These are phyloP conservation scores for Branchinecta lynchi DNA, from an alignment of 1,140 invertebrate genomes.

Conservation along the genomic window DNA sequence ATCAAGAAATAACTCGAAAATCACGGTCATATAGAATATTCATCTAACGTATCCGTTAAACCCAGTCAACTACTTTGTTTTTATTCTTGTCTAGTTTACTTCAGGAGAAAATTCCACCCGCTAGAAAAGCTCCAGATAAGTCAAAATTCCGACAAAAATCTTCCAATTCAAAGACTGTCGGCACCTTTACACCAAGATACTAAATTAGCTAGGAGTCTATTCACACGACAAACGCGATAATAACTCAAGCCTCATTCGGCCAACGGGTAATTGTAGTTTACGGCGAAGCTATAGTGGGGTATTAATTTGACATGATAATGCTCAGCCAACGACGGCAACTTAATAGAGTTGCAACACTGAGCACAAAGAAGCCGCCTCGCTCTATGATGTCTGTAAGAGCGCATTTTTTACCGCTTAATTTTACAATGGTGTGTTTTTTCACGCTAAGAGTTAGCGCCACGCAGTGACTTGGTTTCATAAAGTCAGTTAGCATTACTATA, in stretches of 20 bases:
- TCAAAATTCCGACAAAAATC: no score
- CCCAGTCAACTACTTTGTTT: no score
- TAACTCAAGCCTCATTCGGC: neutral
- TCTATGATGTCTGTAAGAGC: slow-evolving; percentile 3
- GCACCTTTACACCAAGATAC: neutral
- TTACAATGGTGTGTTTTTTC: slow-evolving; percentile 9
- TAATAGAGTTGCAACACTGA: neutral
- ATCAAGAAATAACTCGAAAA: no score
- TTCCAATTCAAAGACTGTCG: neutral
- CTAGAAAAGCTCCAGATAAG: no score
- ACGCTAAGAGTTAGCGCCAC: neutral
- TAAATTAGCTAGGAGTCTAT: slow-evolving; percentile 11
- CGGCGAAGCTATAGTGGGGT: slow-evolving; percentile 8
- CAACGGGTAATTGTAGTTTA: slow-evolving; percentile 9
- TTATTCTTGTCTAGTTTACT: no score
- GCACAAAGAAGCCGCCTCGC: neutral
- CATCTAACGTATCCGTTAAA: no score
- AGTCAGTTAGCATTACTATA: neutral
- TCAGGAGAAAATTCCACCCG: no score
- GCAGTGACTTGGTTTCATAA: neutral
- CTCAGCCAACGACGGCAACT: neutral
- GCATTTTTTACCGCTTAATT: slow-evolving; percentile 11
- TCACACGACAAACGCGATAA: slow-evolving; percentile 1
- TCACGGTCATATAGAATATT: no score
- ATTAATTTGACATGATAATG: slow-evolving; percentile 12